phyloP scores from a whole-genome alignment of 1,140 invertebrate genomes.

The Drosophila littoralis region DNA sequence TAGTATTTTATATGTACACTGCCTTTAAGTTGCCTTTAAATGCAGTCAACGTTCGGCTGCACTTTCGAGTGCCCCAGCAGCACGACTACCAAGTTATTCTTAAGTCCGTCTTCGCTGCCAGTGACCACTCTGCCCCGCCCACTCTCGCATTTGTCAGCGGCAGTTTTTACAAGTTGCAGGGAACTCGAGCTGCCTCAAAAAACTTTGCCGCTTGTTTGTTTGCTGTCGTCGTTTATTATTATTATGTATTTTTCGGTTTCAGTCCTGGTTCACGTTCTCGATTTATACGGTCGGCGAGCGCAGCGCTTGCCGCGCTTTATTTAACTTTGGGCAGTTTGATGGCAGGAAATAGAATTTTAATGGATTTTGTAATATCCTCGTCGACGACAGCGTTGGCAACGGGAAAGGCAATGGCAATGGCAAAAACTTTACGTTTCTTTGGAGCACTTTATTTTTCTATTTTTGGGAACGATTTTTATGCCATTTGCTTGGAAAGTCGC shows the following conservation, averaged over 20 bases:
- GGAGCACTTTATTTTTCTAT: slow-evolving; percentile 32
- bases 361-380: slow-evolving; percentile 79
- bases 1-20: slow-evolving; percentile 24
- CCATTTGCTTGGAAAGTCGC: slow-evolving; percentile 25
- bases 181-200: slow-evolving; percentile 52
- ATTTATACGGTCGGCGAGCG: slow-evolving; percentile 46
- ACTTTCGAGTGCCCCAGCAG: slow-evolving; percentile 56
- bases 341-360: slow-evolving; percentile 83
- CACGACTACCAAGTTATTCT: slow-evolving; percentile 32
- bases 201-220: slow-evolving; percentile 76
- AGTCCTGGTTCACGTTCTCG: slow-evolving; percentile 18
- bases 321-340: slow-evolving; percentile 82
- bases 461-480: slow-evolving; percentile 36
- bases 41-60: slow-evolving; percentile 71
- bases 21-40: slow-evolving; percentile 53
- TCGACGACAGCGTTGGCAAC: slow-evolving; percentile 12
- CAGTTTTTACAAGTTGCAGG: slow-evolving; percentile 41
- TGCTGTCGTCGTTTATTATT: slow-evolving; percentile 79
- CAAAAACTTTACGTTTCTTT: slow-evolving; percentile 59
- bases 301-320: slow-evolving; percentile 67
- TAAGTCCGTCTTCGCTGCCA: slow-evolving; percentile 18
- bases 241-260: slow-evolving; percentile 71
- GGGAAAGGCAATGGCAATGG: slow-evolving; percentile 14
- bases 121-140: neutral
- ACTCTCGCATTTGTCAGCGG: slow-evolving; percentile 42